Base-by-base conservation (phyloP, 1,140 invertebrate species). In the Pteromalus puparum region DNA sequence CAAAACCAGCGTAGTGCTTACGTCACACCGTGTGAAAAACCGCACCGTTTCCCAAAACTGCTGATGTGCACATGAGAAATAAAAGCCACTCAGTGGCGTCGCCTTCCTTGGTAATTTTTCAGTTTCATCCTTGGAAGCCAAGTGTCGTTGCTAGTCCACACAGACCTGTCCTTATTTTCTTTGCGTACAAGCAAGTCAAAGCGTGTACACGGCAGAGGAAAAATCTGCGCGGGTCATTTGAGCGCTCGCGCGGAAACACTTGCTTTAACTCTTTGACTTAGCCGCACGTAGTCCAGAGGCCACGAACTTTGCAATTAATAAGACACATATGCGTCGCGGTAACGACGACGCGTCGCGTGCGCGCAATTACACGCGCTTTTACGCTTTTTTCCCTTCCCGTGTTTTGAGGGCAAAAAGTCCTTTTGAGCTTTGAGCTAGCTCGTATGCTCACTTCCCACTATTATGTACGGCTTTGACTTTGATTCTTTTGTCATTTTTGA, bases 201-300 rank as follows among this genome's bases (percentile, higher is more conserved):
- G 18, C 15, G 53, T n/a, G 6, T 18, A 7, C 53, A 5, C 18
- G 18, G n/a, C 53, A 4, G 53, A 4, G 18, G 21, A 61, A 61
- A 21, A 61, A 28, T 65, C 28, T 1, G 77, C 48, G 24, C 48
- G 5, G 65, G 21, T 74, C 76, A 30, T 74, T 65, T 74, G 28
- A 87, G 85, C 87, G 85, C 80, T 84, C 74, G 81, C 81, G 46
- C n/a, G 82, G 78, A 87, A 87, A 76, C 82, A 85, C 86, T 85
- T 79, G 81, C 85, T 85, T 85, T 85, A 81, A 70, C 73, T 46
- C 15, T 75, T 42, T 75, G 15, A 30, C 73, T 46, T 24, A 21
- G n/a, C 21, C 48, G 24, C 42, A 7, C 26, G 26, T 21, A 77
- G 9, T 10, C 10, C 34, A 42, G 18, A 74, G 72, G 24, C 24